Conservation (phyloP, 2,888 invertebrate genomes). For the Morpho achilles region DNA sequence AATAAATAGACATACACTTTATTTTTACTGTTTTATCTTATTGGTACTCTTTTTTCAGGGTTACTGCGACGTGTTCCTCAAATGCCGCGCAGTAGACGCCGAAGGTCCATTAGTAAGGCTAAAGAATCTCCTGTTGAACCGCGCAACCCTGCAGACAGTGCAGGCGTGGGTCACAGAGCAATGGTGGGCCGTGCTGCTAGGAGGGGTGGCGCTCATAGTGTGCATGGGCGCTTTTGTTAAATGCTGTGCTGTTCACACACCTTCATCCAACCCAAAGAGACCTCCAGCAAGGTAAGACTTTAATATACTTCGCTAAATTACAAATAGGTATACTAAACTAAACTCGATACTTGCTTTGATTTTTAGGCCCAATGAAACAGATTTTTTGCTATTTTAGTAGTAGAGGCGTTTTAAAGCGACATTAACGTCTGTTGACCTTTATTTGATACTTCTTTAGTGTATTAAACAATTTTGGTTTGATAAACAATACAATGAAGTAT, state of each 20-base stretch:
- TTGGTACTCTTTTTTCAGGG: constrained; percentile 80
- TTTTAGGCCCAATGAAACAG: too few species aligned
- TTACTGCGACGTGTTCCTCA: constrained; percentile 99
- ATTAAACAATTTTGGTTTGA: too few species aligned
- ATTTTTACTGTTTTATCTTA: not conserved
- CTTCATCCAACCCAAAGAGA: constrained; percentile 98
- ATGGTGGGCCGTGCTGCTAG: constrained; percentile 96
- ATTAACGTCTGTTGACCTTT: too few species aligned
- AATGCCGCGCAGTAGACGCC: constrained; percentile 98
- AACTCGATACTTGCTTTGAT: too few species aligned
- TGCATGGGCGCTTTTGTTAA: constrained; percentile 99
- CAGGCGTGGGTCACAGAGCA: constrained; percentile 96
- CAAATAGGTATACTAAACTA: not conserved
- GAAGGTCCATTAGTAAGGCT: constrained; percentile 98
- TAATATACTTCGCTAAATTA: not conserved
- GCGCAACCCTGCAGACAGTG: constrained; percentile 91
- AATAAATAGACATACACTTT: too few species aligned
- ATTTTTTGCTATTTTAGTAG: too few species aligned
- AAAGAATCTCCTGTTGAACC: constrained; percentile 96
- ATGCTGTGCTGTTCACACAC: constrained; percentile 99
- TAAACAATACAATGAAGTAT: too few species aligned
- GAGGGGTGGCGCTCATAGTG: constrained; percentile 94
- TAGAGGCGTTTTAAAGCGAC: too few species aligned
- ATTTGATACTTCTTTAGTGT: too few species aligned
- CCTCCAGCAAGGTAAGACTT: constrained; percentile 87